Evolutionary conservation across 2,113 vertebrate species (phyloP).

Genomic region (Cathartes aura): DNA sequence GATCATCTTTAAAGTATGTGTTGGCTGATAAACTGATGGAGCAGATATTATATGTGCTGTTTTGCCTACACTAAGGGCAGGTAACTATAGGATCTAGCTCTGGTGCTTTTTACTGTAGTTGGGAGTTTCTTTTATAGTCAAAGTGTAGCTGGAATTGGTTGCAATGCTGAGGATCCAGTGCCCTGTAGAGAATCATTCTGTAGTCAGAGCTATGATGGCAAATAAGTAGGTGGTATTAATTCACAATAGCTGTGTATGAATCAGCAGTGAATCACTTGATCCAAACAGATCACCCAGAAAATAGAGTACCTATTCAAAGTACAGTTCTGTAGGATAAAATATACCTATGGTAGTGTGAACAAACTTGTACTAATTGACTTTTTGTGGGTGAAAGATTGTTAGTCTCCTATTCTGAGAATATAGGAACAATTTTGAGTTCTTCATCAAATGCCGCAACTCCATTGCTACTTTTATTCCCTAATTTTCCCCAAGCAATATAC

Average conservation of each 20-base stretch:
- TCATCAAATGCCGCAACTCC: neutral
- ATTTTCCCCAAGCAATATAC: neutral
- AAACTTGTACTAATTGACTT: neutral
- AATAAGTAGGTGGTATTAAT: neutral
- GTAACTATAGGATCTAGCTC: neutral
- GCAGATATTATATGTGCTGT: accelerated
- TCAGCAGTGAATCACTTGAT: neutral
- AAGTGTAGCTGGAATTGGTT: neutral
- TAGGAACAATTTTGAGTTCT: neutral
- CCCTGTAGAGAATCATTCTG: neutral
- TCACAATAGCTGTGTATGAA: neutral
- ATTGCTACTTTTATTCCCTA: neutral
- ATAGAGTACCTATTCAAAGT: neutral
- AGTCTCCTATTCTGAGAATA: neutral
- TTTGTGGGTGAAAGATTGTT: neutral
- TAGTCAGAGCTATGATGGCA: neutral
- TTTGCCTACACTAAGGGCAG: neutral
- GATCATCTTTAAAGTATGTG: neutral
- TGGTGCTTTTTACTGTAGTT: neutral
- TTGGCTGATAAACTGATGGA: neutral
- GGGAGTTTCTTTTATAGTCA: neutral
- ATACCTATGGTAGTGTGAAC: neutral
- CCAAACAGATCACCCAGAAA: neutral
- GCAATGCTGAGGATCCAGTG: neutral
- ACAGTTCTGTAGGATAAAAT: neutral